Percentiles rank a stretch among this genome's conserved stretches.
phyloP scores from a whole-genome alignment of 37 sponge, comb jelly and placozoan genomes.

The Beroe forskalii region DNA sequence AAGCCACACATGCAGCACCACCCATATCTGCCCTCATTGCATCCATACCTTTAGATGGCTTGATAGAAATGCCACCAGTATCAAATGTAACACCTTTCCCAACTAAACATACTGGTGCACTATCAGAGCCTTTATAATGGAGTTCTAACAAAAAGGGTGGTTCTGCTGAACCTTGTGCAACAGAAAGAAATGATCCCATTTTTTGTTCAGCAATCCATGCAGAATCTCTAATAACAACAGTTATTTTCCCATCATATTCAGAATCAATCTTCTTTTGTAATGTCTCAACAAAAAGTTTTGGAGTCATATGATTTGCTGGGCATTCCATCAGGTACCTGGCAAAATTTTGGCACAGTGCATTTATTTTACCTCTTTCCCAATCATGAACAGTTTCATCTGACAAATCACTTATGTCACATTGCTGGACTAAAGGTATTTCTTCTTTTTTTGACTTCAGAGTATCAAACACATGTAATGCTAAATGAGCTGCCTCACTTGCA shows the following conservation, averaged over 20 bases:
- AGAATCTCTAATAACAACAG: conserved; percentile 29
- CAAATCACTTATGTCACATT: background rate
- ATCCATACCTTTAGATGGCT: conserved; percentile 86
- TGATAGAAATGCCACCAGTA: conserved; percentile 92
- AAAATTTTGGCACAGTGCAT: conserved; percentile 84
- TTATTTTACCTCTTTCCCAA: conserved; percentile 74
- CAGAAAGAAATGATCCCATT: conserved; percentile 85
- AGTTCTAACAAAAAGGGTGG: conserved; percentile 82
- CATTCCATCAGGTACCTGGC: conserved; percentile 84
- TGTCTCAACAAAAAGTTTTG: conserved; percentile 76
- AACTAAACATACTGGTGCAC: conserved; percentile 72
- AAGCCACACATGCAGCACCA: conserved; percentile 84
- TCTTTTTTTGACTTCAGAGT: conserved; percentile 68
- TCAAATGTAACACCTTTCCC: conserved; percentile 98
- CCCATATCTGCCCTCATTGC: conserved; percentile 95
- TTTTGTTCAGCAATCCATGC: conserved; percentile 80
- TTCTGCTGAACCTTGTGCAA: conserved; percentile 86
- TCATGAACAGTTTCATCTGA: background rate
- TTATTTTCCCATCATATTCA: background rate
- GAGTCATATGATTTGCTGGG: conserved; percentile 88
- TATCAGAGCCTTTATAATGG: conserved; percentile 70
- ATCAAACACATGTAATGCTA: conserved; percentile 72
- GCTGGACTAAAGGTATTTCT: conserved; percentile 23
- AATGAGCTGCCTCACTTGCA: conserved; percentile 73
- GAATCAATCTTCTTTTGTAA: conserved; percentile 55